Percentiles rank a stretch among this genome's conserved stretches.
Conservation (phyloP, 2,888 invertebrate species). For the Dinocampus coccinellae region DNA sequence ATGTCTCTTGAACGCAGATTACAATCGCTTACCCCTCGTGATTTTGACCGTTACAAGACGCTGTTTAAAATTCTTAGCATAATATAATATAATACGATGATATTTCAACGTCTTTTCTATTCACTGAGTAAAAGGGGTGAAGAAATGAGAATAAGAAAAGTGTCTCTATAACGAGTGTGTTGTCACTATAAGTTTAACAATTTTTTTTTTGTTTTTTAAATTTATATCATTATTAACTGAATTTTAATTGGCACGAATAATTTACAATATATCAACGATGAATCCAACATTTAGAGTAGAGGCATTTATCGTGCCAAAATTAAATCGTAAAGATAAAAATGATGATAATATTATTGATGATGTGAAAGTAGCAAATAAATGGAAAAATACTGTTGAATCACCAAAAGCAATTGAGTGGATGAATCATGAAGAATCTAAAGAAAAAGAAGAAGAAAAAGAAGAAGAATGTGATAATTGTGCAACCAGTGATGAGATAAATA, state of each 20-base stretch:
- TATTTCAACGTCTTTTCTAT: slow-evolving; percentile 8
- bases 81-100: slow-evolving; percentile 27
- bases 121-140: not conserved
- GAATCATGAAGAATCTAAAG: not conserved
- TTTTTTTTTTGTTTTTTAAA: not conserved
- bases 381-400: not conserved
- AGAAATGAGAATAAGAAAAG: not conserved
- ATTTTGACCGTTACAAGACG: slow-evolving; percentile 37
- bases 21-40: slow-evolving; percentile 7
- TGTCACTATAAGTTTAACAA: not conserved
- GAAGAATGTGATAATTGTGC: not conserved
- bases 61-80: slow-evolving; percentile 33
- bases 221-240: not conserved
- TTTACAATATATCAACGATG: slow-evolving; percentile 19
- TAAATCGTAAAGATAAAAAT: slow-evolving; percentile 33
- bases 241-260: not conserved
- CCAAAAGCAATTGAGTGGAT: slow-evolving; percentile 6
- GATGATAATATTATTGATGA: slow-evolving; percentile 50
- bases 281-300: slow-evolving; percentile 54
- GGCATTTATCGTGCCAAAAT: slow-evolving; percentile 56
- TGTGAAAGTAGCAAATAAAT: slow-evolving; percentile 49
- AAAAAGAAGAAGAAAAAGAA: not conserved
- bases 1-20: not conserved
- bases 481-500: not conserved
- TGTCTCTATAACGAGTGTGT: not conserved